A percentile compares a stretch with the other conserved stretches of the same genome.
Conservation (phyloP, 2,797 vertebrate genomes). For the Coregonus suidteri region DNA sequence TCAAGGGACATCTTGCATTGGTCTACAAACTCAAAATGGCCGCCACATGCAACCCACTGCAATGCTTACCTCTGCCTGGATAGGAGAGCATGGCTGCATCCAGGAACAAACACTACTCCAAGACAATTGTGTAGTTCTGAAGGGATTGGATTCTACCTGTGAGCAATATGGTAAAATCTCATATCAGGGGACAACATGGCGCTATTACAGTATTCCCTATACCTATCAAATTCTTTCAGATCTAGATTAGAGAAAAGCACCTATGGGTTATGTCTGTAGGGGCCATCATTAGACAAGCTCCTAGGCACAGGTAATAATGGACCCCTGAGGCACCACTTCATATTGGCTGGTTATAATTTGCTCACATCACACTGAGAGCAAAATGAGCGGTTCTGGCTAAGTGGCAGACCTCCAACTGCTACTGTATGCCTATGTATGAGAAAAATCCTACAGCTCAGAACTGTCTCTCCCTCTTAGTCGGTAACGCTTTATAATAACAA, state of each 20-base stretch:
- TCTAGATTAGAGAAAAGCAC: background rate
- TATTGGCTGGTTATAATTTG: slow-evolving; percentile 9
- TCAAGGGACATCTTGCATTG: background rate
- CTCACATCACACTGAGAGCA: slow-evolving; percentile 13
- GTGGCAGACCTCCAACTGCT: slow-evolving; percentile 2
- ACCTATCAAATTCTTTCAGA: background rate
- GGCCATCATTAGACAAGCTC: background rate
- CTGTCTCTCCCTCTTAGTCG: background rate
- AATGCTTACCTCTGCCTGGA: background rate
- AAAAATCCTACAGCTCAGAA: background rate
- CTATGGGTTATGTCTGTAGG: background rate
- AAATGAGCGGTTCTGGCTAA: slow-evolving; percentile 14
- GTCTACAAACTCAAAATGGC: background rate
- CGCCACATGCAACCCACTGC: background rate
- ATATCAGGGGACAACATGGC: background rate
- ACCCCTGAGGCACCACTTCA: slow-evolving; percentile 6
- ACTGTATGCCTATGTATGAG: background rate
- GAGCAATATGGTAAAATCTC: background rate
- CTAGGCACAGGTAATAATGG: background rate
- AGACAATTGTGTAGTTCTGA: background rate
- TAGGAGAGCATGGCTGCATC: background rate
- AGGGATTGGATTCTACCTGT: background rate
- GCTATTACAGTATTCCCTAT: background rate
- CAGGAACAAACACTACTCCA: background rate
- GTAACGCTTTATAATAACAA: background rate